Percentiles rank a stretch among this genome's conserved stretches.
These are phyloP conservation scores for Anseranas semipalmata DNA, from an alignment of 2,113 vertebrate species.

Conservation along the genomic window DNA sequence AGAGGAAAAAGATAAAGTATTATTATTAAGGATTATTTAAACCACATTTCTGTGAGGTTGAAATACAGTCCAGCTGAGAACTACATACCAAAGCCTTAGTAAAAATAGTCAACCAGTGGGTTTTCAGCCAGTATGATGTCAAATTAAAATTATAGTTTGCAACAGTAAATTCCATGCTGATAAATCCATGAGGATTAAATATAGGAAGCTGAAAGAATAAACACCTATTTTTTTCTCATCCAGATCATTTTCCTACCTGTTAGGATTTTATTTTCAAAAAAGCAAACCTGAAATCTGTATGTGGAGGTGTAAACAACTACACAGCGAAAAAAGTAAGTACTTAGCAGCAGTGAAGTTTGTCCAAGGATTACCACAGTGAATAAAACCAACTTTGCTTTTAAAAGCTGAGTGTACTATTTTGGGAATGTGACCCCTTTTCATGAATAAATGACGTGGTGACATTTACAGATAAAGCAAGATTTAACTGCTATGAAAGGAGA, in stretches of 20 bases:
- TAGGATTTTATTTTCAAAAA: slow-evolving; percentile 64
- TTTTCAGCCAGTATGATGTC: slow-evolving; percentile 60
- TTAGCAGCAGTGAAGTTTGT: slow-evolving; percentile 79
- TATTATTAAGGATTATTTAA: slow-evolving; percentile 51
- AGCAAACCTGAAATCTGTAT: slow-evolving; percentile 36
- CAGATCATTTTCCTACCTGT: slow-evolving; percentile 38
- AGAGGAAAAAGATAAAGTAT: slow-evolving; percentile 10
- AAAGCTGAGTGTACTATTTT: slow-evolving; percentile 77
- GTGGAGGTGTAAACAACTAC: slow-evolving; percentile 67
- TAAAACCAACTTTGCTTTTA: slow-evolving; percentile 73
- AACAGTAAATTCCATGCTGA: slow-evolving; percentile 57
- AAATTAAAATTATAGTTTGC: slow-evolving; percentile 69
- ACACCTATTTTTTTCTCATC: slow-evolving; percentile 35
- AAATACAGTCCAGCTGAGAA: slow-evolving; percentile 38
- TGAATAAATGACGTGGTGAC: slow-evolving; percentile 87
- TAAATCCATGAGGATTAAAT: slow-evolving; percentile 57
- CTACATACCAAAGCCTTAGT: slow-evolving; percentile 39
- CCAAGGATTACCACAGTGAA: slow-evolving; percentile 78
- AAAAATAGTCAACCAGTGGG: slow-evolving; percentile 33
- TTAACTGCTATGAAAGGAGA: slow-evolving; percentile 84
- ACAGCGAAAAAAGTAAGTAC: slow-evolving; percentile 61
- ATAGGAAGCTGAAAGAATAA: slow-evolving; percentile 45
- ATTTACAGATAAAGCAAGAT: slow-evolving; percentile 88
- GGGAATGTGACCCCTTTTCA: slow-evolving; percentile 84
- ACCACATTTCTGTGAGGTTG: neutral